Base-by-base conservation (phyloP, 2,888 invertebrate species). In the Hirudinaria manillensis region DNA sequence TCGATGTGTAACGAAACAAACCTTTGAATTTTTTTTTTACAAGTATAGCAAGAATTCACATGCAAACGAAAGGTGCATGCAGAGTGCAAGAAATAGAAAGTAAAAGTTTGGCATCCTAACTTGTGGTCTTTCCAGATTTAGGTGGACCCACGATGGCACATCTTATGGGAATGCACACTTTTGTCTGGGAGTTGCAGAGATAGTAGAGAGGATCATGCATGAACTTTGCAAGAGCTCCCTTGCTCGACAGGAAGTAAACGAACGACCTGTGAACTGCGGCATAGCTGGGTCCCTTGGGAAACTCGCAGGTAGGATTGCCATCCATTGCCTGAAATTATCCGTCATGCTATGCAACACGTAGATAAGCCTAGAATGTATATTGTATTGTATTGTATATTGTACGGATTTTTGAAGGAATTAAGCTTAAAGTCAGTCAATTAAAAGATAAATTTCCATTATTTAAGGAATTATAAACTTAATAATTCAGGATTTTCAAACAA, bases 111-210 rank as follows among this genome's bases (percentile, higher is more conserved):
- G n/a, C 16, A 16, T 16, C 45, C 61, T 29, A 24, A 85, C 85
- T 80, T 74, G 84, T 80, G 7, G 85, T 85, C 82, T 86, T 86
- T 32, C 86, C 85, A 38, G 83, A 83, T 77, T 86, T 86, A 24
- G 86, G 85, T 68, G 86, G 85, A 10, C 86, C 85, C 74, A 85
- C 78, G 51, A 86, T 82, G n/a, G 84, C 83, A 73, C 85, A 79
- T 38, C 82, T 80, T 65, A 85, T 82, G 24, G 85, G 85, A 4
- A 86, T 84, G 3, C 84, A 83, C 34, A 84, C 83, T 79, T 83
- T 84, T 7, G 85, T 84, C 45, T 83, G 81, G 4, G 82, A 80
- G 76, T 83, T 83, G 45, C 80, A 81, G 21, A 85, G 80, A 78
- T 82, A 85, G 16, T 80, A 80, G 77, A 84, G 77, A 3, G 85